Conservation (phyloP, 1,140 invertebrate species). For the Chrysoperla carnea region DNA sequence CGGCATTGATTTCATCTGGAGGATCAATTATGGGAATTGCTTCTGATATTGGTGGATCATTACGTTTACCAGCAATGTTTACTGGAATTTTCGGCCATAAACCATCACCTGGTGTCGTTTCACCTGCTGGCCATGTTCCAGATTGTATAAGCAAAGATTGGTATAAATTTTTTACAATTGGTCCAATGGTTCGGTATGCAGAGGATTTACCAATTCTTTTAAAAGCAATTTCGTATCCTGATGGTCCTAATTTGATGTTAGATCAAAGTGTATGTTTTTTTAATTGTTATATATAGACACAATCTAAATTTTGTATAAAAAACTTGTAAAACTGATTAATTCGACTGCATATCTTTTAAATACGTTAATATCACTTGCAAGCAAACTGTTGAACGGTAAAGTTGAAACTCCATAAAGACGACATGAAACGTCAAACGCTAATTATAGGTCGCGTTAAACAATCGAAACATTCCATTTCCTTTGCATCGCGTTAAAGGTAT, state of each 20-base stretch:
- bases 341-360: too few species aligned
- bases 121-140: constrained; percentile 26
- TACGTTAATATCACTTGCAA: too few species aligned
- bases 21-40: constrained; percentile 65
- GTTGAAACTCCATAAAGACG: too few species aligned
- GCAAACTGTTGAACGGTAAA: too few species aligned
- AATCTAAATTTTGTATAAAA: too few species aligned
- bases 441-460: too few species aligned
- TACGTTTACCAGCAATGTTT: constrained; percentile 69
- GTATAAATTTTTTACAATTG: constrained; percentile 34
- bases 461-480: too few species aligned
- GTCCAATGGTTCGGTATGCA: constrained; percentile 70
- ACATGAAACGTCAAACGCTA: too few species aligned
- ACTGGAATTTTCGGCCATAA: constrained; percentile 77
- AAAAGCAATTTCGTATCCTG: constrained; percentile 39
- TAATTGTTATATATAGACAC: too few species aligned
- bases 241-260: constrained; percentile 35
- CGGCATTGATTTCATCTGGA: constrained; percentile 44
- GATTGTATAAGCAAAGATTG: constrained; percentile 1
- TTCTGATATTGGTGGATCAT: constrained; percentile 71
- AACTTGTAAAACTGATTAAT: too few species aligned
- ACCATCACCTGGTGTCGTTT: constrained; percentile 42
- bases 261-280: constrained; percentile 32
- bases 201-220: constrained; percentile 58
- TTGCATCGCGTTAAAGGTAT: too few species aligned